Evolutionary conservation across 2,113 vertebrate genomes (phyloP).

Genomic region (Nycticorax nycticorax): DNA sequence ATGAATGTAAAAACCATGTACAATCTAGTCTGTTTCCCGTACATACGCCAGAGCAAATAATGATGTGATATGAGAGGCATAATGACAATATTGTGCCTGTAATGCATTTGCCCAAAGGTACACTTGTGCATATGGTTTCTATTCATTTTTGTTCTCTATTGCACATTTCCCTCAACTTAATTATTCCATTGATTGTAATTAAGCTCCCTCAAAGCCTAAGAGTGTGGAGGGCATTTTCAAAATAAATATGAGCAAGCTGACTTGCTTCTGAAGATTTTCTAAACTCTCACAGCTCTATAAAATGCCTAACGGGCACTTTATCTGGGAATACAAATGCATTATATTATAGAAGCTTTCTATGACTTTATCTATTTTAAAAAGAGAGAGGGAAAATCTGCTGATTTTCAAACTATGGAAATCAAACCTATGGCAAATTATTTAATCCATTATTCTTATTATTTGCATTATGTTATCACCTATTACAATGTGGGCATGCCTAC

Average conservation of each 20-base stretch:
- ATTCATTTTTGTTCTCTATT: constrained; percentile 67
- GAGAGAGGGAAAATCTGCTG: background rate
- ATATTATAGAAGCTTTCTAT: background rate
- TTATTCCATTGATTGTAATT: constrained; percentile 73
- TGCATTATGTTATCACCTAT: background rate
- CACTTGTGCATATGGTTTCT: constrained; percentile 65
- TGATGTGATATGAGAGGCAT: constrained; percentile 60
- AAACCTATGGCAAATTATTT: background rate
- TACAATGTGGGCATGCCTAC: background rate
- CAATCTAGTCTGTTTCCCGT: background rate
- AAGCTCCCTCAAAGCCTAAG: constrained; percentile 52
- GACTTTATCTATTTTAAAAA: background rate
- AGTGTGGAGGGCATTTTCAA: constrained; percentile 56
- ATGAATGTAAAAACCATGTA: background rate
- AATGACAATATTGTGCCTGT: constrained; percentile 67
- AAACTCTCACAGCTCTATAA: constrained; percentile 7
- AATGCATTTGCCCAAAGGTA: constrained; percentile 69
- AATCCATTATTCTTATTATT: background rate
- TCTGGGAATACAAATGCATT: background rate
- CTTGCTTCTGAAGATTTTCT: constrained; percentile 10
- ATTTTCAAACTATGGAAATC: background rate
- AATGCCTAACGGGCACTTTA: constrained; percentile 1
- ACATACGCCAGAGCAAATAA: constrained; percentile 54
- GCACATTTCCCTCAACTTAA: constrained; percentile 62
- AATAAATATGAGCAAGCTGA: constrained; percentile 50